Evolutionary conservation across 2,888 invertebrate genomes (phyloP), one percentile per base, ranked within the genome.

Genomic region (Dromius quadrimaculatus): DNA sequence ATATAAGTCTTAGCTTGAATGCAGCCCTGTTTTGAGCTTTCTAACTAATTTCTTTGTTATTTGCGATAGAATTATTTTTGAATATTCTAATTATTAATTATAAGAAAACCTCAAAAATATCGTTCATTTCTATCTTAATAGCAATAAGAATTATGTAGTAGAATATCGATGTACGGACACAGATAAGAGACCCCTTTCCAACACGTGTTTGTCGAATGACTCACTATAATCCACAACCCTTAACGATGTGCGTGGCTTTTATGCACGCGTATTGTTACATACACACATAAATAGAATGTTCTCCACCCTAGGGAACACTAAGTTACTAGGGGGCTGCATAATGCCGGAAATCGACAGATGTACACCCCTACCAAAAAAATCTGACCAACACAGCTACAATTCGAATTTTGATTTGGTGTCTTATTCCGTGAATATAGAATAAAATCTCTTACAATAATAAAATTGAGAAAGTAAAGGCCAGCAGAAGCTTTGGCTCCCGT

Each of bases 261-360:
- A 19, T 68, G 66, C 22, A 20, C 13, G 20, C 20, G 22, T 41
- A 13, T 34, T 20, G 36, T 23, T 22, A 22, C 2, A 19, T 28
- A 61, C 17, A 43, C 47, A 19, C 34, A 17, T 20, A 50, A n/a
- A n/a, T n/a, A n/a, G n/a, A n/a, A n/a, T n/a, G 20, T 20, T 15
- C 11, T 41, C 65, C 5, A 11, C 65, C 50, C 57, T 57, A 28
- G 41, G 41, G 57, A 50, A 19, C 59, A 32, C 19, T 19, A 54
- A 63, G 41, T 38, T 8, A 17, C 38, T 20, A 59, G 45, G 68
- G 68, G 61, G 59, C 43, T 28, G 22, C 32, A 59, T 59, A 68
- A 59, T 59, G 47, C 57, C 41, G 57, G 68, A 59, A 59, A 68
- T 68, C 68, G 68, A 59, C 68, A 68, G 68, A 68, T 68, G 68